phyloP scores from a whole-genome alignment of 2,797 vertebrate species.

The Iguana delicatissima region DNA sequence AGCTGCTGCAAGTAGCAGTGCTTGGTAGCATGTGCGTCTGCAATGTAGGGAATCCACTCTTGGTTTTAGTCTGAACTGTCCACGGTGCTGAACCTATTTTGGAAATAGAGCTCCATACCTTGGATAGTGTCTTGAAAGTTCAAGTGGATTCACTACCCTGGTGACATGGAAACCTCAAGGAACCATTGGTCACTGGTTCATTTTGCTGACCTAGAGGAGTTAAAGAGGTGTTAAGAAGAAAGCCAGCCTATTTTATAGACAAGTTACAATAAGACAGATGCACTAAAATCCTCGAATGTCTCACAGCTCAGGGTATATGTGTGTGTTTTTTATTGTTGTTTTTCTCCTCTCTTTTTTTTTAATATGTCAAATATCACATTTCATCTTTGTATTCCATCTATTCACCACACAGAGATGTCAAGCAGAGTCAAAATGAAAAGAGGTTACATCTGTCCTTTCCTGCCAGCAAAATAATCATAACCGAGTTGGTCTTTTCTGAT shows the following conservation, averaged over 20 bases:
- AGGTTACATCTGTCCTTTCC: slow-evolving; percentile 45
- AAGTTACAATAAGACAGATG: rapidly evolving
- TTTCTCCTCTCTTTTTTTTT: slow-evolving; percentile 10
- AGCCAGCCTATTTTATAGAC: rapidly evolving
- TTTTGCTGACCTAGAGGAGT: no score
- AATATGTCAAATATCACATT: background rate
- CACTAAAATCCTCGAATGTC: background rate
- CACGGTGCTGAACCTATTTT: no score
- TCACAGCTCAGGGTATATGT: background rate
- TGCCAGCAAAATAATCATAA: slow-evolving; percentile 23
- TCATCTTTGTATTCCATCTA: background rate
- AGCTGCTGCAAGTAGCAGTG: background rate
- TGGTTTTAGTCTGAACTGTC: no score
- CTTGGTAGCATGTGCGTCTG: background rate
- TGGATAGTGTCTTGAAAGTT: no score
- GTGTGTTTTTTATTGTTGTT: background rate
- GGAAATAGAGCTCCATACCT: no score
- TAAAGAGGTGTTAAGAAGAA: background rate
- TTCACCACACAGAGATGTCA: slow-evolving; percentile 29
- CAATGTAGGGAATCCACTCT: background rate
- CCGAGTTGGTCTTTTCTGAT: slow-evolving; percentile 56
- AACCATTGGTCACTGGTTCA: no score
- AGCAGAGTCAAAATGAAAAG: slow-evolving; percentile 50
- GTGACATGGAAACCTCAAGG: no score
- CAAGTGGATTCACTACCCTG: no score